Evolutionary conservation across 2,113 vertebrate species (phyloP).

Genomic region (Xiphophorus hellerii): DNA sequence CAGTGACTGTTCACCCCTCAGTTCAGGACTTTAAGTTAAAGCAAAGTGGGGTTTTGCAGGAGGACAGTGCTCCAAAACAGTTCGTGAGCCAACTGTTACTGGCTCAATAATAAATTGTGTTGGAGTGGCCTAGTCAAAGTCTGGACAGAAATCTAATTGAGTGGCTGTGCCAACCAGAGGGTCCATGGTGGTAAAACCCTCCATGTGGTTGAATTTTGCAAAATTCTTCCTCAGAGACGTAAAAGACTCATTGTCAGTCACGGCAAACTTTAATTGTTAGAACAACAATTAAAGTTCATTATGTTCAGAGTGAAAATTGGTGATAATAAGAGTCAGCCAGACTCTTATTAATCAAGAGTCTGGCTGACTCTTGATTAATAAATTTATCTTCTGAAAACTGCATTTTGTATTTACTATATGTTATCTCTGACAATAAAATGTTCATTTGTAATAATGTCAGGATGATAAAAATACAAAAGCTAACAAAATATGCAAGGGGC

Average conservation of each 20-base stretch:
- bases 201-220: not conserved
- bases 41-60: not conserved
- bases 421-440: not conserved
- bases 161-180: not conserved
- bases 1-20: not conserved
- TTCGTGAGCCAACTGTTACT: not conserved
- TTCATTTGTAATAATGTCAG: not conserved
- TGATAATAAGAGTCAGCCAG: no score
- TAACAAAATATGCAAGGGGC: not conserved
- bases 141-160: not conserved
- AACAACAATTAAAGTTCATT: not conserved
- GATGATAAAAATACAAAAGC: not conserved
- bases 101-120: not conserved
- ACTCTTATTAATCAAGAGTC: no score
- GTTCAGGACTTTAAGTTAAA: not conserved
- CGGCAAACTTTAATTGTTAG: not conserved
- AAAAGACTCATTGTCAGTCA: not conserved
- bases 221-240: not conserved
- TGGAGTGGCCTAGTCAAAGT: not conserved
- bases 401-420: not conserved
- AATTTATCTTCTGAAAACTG: not conserved
- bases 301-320: not conserved
- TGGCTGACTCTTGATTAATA: not conserved
- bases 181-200: not conserved
- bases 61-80: not conserved